Evolutionary conservation across 2,888 invertebrate genomes (phyloP), one percentile per base, ranked within the genome.

Genomic region (Ptychoptera albimana): DNA sequence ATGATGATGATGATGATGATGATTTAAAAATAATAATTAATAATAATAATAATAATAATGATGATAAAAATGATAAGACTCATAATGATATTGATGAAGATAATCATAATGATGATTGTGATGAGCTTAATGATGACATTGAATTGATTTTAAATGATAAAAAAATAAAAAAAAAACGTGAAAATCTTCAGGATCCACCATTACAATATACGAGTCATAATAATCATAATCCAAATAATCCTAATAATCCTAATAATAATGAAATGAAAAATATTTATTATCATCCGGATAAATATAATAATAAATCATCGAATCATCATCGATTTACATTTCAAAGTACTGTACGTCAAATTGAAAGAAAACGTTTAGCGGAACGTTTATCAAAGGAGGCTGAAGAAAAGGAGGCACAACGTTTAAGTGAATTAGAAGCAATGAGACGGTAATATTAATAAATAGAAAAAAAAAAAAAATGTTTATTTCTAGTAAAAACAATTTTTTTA

Each of bases 301-400:
- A 8, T 23, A 31, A 6, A 10, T 14, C 29, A 23, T 14, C 34
- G 2, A 69, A 66, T 51, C 67, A 70, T 42, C 82, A 79, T 57
- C 71, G 82, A 51, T 87, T 86, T 64, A 82, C 82, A 1, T 87
- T 86, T 64, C 86, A 87, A 61, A 85, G 84, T 39, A 86, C 86
- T 0, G 79, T 86, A 9, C 60, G 86, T n/a, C 82, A 85, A 61
- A 74, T 84, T 43, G 86, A 87, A 64, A 67, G 84, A 48, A 73
- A 77, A 39, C 66, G 77, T 43, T 62, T 86, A 42, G 80, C 85
- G 1, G 84, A 85, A 56, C 79, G 77, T 60, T 68, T 85, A 46
- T 80, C 82, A 13, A 74, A 73, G 50, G 82, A 85, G 57, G 82
- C 82, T 0, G 83, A 85, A 55, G 71, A 75, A 44, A 82, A 81